Conservation (phyloP, 2,888 invertebrate genomes). For the Drosophila prostipennis region DNA sequence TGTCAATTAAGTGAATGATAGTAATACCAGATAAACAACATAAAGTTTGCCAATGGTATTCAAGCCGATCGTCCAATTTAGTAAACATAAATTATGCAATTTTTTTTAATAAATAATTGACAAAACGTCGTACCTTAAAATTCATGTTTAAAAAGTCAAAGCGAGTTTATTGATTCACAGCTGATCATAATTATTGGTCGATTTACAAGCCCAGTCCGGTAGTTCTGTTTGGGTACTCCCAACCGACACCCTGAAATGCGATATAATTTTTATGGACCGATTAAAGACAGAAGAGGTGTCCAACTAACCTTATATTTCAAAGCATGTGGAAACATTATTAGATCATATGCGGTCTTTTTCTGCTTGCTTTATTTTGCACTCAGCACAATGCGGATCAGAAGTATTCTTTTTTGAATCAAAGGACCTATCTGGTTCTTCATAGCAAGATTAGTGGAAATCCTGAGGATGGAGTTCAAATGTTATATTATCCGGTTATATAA, state of each 20-base stretch:
- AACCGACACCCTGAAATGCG: slow-evolving; percentile 92
- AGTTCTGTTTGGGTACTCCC: slow-evolving; percentile 97
- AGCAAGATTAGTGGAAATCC: slow-evolving; percentile 36
- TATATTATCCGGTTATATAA: neutral
- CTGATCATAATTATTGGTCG: slow-evolving; percentile 19
- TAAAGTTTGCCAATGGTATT: too few species aligned
- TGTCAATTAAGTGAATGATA: slow-evolving; percentile 9
- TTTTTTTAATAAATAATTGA: neutral
- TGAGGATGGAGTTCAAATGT: neutral
- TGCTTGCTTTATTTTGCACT: slow-evolving; percentile 96
- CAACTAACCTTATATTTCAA: slow-evolving; percentile 92
- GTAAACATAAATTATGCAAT: too few species aligned
- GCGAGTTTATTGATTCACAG: slow-evolving; percentile 6
- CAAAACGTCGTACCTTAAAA: neutral
- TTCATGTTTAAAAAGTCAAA: neutral
- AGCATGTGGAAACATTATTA: slow-evolving; percentile 98
- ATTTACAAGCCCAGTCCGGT: slow-evolving; percentile 92
- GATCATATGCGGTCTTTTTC: slow-evolving; percentile 96
- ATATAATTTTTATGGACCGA: slow-evolving; percentile 17
- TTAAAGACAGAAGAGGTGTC: neutral
- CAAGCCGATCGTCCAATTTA: too few species aligned
- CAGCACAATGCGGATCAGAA: slow-evolving; percentile 89
- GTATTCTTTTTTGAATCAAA: slow-evolving; percentile 28
- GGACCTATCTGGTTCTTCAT: slow-evolving; percentile 24
- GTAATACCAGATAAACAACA: too few species aligned